Evolutionary conservation across 1,140 invertebrate genomes (phyloP), one percentile per base, ranked within the genome.

Genomic region (Heliconius congener): DNA sequence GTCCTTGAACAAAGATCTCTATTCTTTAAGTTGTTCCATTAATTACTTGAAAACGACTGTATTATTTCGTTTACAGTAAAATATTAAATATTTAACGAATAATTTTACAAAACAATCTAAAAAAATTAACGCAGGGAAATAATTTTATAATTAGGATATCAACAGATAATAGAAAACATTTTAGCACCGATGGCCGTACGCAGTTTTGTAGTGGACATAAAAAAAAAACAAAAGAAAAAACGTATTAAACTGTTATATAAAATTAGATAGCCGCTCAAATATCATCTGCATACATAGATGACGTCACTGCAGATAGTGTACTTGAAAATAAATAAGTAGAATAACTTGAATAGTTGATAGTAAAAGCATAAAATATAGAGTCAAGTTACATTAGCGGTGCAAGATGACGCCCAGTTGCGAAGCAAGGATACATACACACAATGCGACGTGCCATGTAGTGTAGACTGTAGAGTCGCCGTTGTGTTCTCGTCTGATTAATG

Each of bases 401-500:
- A 84, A 83, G 77, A 81, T 81, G 80, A 86, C 79, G 83, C 80
- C 73, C 71, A 50, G 60, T 81, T 76, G 74, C 75, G 30, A 66
- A 30, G 57, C 76, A 50, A 82, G 73, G 73, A 83, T 85, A 84
- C 78, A 78, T 79, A 82, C 27, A 66, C 60, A 66, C 60, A 66
- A 66, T 66, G 60, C 55, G 55, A 60, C 55, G 57, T 76, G 55
- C 19, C 23, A 4, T 76, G 30, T 71, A 70, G 34, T 1, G 19
- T 4, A 78, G 74, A 37, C 34, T 6, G 34, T 37, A 37, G 34
- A 76, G 60, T n/a, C 60, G 66, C 9, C 34, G 34, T 37, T 37
- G 34, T n/a, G 80, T 85, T 85, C 83, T 85, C 82, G 42, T 73
- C 74, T 74, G 78, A 83, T 84, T 82, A 82, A 81, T 79, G 60